Conservation (phyloP, 2,888 invertebrate genomes). For the Amblyjoppa fuscipennis region DNA sequence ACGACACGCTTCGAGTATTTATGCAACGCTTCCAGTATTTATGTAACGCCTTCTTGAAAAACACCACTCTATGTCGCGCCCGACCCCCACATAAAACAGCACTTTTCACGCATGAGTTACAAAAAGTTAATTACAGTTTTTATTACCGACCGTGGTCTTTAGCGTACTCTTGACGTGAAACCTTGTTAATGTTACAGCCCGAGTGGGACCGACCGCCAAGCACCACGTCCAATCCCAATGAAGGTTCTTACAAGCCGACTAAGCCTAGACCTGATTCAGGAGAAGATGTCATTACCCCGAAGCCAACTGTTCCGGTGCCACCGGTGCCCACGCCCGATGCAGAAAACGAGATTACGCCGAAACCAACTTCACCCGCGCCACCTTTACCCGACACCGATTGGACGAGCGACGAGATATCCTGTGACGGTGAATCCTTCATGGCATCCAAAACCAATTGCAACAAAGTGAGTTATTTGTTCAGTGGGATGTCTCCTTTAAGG, state of each 20-base stretch:
- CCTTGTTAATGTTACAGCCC: slow-evolving; percentile 86
- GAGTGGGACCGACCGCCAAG: slow-evolving; percentile 94
- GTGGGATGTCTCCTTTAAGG: too few species aligned
- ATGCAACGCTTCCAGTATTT: too few species aligned
- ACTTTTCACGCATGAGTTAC: too few species aligned
- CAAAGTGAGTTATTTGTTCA: slow-evolving; percentile 85
- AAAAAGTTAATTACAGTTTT: not conserved
- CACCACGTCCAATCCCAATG: slow-evolving; percentile 85
- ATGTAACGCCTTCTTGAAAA: too few species aligned
- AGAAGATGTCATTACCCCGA: not conserved
- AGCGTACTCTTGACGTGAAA: not conserved
- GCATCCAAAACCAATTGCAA: slow-evolving; percentile 87
- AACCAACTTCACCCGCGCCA: slow-evolving; percentile 65
- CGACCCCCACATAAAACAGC: too few species aligned
- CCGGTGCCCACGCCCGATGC: slow-evolving; percentile 7
- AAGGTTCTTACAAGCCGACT: slow-evolving; percentile 39
- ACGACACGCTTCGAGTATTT: too few species aligned
- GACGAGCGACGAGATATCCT: slow-evolving; percentile 84
- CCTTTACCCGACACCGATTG: slow-evolving; percentile 83
- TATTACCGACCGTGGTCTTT: not conserved
- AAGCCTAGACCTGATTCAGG: slow-evolving; percentile 68
- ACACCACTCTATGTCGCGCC: too few species aligned
- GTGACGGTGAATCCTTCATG: slow-evolving; percentile 87
- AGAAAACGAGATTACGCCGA: slow-evolving; percentile 51
- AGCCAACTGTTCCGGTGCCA: slow-evolving; percentile 72